Percentiles rank a stretch among this genome's conserved stretches.
These are phyloP conservation scores for Trichacis sp. DNA, from an alignment of 2,888 invertebrate species.

Conservation along the genomic window DNA sequence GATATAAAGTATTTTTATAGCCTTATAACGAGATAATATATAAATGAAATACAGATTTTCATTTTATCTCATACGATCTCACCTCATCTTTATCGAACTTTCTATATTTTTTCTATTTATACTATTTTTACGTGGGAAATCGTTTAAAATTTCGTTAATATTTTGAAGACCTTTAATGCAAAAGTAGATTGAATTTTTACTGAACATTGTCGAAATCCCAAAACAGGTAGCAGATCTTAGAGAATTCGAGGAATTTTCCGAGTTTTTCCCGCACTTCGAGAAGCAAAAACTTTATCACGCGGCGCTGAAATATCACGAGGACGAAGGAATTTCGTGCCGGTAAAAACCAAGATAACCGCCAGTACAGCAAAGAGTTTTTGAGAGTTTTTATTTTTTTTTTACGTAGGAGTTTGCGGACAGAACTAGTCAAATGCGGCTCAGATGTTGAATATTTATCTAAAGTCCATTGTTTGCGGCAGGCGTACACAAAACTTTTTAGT, in stretches of 20 bases:
- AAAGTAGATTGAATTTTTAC: constrained; percentile 14
- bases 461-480: constrained; percentile 90
- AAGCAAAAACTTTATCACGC: constrained; percentile 86
- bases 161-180: constrained; percentile 11
- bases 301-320: constrained; percentile 86
- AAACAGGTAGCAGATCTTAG: constrained; percentile 88
- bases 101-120: background rate
- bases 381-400: no score
- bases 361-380: no score
- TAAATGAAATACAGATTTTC: no score
- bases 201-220: no score
- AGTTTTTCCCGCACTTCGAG: constrained; percentile 82
- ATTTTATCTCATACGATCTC: no score
- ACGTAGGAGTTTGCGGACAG: constrained; percentile 81
- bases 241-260: constrained; percentile 89
- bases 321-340: constrained; percentile 78
- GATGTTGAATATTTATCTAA: constrained; percentile 97
- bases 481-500: constrained; percentile 84
- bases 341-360: no score
- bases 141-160: background rate
- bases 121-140: no score
- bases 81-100: no score
- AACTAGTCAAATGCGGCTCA: constrained; percentile 86
- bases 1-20: no score
- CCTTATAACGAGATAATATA: no score